Conservation (phyloP, 2,888 invertebrate genomes). For the Caenorhabditis zanzibari region DNA sequence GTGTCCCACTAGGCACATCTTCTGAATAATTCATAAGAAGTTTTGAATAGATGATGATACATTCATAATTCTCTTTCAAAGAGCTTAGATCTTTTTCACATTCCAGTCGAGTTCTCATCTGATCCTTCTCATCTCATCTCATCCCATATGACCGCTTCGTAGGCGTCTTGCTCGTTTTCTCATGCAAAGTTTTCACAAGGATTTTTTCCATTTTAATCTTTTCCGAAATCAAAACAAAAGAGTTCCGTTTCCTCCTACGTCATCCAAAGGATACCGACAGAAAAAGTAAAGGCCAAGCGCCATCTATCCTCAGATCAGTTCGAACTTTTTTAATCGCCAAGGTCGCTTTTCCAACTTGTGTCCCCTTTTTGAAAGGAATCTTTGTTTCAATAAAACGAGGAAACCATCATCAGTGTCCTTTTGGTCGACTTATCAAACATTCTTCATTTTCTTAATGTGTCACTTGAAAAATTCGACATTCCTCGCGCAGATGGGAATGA, state of each 20-base stretch:
- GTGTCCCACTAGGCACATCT: background rate
- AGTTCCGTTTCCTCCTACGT: slow-evolving; percentile 17
- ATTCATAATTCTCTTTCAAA: slow-evolving; percentile 9
- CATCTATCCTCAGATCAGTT: slow-evolving; percentile 44
- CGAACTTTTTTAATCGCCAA: slow-evolving; percentile 32
- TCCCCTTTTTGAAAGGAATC: background rate
- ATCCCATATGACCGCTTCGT: background rate
- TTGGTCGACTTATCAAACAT: slow-evolving; percentile 36
- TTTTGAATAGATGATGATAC: slow-evolving; percentile 32
- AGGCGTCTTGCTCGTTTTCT: background rate
- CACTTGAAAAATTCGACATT: background rate
- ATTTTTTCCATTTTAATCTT: background rate
- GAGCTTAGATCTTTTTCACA: slow-evolving; percentile 25
- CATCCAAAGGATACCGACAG: background rate
- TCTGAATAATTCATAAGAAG: slow-evolving; percentile 46
- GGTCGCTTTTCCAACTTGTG: background rate
- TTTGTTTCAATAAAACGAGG: slow-evolving; percentile 13
- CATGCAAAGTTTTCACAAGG: too few species aligned
- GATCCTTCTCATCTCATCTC: background rate
- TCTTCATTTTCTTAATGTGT: background rate
- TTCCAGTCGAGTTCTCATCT: background rate
- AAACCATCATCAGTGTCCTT: slow-evolving; percentile 2
- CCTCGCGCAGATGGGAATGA: background rate
- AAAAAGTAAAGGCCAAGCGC: background rate
- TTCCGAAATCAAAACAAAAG: background rate